A percentile compares a stretch with the other conserved stretches of the same genome.
These are phyloP conservation scores for Hemicordylus capensis DNA, from an alignment of 2,113 vertebrate species.

Conservation along the genomic window DNA sequence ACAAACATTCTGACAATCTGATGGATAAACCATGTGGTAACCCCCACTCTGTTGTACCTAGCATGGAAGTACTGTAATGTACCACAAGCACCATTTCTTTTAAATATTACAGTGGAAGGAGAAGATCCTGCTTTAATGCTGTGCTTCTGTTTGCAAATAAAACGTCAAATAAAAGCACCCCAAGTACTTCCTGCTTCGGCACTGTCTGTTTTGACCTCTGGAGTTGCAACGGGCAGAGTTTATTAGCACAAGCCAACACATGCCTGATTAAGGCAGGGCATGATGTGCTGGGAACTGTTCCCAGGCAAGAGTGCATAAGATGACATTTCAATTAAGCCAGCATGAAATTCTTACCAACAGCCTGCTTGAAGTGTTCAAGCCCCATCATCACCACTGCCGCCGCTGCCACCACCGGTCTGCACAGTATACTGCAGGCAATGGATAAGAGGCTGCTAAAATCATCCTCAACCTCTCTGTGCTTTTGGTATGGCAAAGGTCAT, in stretches of 20 bases:
- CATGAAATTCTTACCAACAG: background rate
- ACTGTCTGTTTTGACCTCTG: conserved; percentile 1
- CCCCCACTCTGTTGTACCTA: background rate
- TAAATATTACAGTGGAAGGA: background rate
- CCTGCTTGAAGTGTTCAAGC: background rate
- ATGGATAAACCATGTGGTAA: background rate
- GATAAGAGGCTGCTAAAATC: background rate
- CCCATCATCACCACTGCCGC: background rate
- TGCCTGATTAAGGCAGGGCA: conserved; percentile 52
- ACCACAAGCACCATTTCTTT: background rate
- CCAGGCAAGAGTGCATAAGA: conserved; percentile 16
- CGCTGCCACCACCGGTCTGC: background rate
- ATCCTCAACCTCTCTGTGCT: background rate
- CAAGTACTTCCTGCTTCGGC: background rate
- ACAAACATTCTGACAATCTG: background rate
- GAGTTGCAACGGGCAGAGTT: background rate
- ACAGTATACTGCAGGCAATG: background rate
- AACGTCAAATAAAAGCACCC: conserved; percentile 12
- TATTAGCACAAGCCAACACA: conserved; percentile 46
- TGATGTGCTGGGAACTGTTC: conserved; percentile 26
- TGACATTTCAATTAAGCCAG: background rate
- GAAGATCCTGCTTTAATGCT: background rate
- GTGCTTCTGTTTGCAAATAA: conserved; percentile 1
- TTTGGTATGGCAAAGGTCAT: background rate
- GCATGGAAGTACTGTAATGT: no score